Percentiles rank a stretch among this genome's conserved stretches.
These are phyloP conservation scores for Clostera curtula DNA, from an alignment of 2,888 invertebrate genomes.

Conservation along the genomic window DNA sequence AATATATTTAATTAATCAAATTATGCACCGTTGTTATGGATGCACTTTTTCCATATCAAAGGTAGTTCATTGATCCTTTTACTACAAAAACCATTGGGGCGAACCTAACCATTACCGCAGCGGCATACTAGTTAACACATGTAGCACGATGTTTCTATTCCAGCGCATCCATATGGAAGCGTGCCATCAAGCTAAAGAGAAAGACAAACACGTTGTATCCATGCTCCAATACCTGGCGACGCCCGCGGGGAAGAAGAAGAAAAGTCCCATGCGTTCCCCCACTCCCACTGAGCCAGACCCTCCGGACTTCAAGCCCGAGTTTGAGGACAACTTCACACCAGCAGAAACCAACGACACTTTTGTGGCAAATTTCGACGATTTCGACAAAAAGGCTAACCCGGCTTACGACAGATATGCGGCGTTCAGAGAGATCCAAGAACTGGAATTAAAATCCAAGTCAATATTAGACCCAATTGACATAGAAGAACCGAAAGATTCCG, in stretches of 20 bases:
- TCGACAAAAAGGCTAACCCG: conserved; percentile 69
- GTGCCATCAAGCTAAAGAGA: conserved; percentile 29
- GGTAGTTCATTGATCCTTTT: too few relatives aligned
- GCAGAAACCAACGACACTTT: conserved; percentile 66
- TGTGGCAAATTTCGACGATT: conserved; percentile 80
- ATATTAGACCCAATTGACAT: conserved; percentile 45
- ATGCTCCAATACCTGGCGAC: too few relatives aligned
- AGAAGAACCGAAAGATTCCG: conserved; percentile 49
- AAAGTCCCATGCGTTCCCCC: conserved; percentile 9
- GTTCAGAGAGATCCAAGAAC: conserved; percentile 89
- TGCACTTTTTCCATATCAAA: too few relatives aligned
- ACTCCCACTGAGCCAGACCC: conserved; percentile 20
- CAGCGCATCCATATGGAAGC: conserved; percentile 62
- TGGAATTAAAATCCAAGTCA: conserved; percentile 75
- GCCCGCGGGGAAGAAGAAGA: too few relatives aligned
- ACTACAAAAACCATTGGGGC: too few relatives aligned
- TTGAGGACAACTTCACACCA: conserved; percentile 79
- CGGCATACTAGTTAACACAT: too few relatives aligned
- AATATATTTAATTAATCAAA: too few relatives aligned
- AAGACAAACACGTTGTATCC: too few relatives aligned
- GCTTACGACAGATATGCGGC: conserved; percentile 90
- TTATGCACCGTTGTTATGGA: too few relatives aligned
- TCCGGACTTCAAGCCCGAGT: conserved; percentile 66
- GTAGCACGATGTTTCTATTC: conserved; percentile 8
- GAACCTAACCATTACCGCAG: too few relatives aligned